These are phyloP conservation scores for Koerneria pararmatus DNA, from an alignment of 2,888 invertebrate species.

Conservation along the genomic window DNA sequence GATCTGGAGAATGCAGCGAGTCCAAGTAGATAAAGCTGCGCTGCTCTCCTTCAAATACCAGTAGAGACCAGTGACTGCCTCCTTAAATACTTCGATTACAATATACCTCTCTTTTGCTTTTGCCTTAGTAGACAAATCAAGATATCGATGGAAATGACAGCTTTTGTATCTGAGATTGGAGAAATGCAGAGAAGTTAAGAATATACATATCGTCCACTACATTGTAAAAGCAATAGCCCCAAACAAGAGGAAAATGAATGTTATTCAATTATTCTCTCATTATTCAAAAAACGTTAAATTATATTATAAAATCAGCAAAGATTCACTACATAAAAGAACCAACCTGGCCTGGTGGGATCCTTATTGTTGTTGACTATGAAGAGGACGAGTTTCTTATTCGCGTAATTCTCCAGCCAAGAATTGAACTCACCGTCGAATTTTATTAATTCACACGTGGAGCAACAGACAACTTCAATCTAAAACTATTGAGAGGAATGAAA, in stretches of 20 bases:
- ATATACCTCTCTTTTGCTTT: too few relatives aligned
- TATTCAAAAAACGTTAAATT: too few relatives aligned
- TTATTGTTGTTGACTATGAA: slow-evolving; percentile 37
- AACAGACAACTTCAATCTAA: slow-evolving; percentile 21
- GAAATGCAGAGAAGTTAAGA: too few relatives aligned
- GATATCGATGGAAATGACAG: not conserved
- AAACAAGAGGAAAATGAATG: too few relatives aligned
- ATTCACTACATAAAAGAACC: too few relatives aligned
- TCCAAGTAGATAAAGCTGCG: slow-evolving; percentile 33
- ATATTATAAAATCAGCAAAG: too few relatives aligned
- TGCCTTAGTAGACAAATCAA: not conserved
- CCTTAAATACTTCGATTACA: too few relatives aligned
- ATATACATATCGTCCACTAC: too few relatives aligned
- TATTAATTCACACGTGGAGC: slow-evolving; percentile 20
- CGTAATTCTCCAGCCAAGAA: slow-evolving; percentile 18
- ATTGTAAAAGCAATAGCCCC: too few relatives aligned
- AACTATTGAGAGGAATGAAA: too few relatives aligned
- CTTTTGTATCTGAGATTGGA: too few relatives aligned
- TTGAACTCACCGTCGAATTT: slow-evolving; percentile 20
- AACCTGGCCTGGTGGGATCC: slow-evolving; percentile 24
- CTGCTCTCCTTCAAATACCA: slow-evolving; percentile 26
- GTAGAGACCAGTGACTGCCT: slow-evolving; percentile 31
- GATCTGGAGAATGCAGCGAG: slow-evolving; percentile 19
- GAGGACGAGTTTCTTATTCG: slow-evolving; percentile 23
- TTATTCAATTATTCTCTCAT: too few relatives aligned